These are phyloP conservation scores for Adelges cooleyi DNA, from an alignment of 1,140 invertebrate species.

Conservation along the genomic window DNA sequence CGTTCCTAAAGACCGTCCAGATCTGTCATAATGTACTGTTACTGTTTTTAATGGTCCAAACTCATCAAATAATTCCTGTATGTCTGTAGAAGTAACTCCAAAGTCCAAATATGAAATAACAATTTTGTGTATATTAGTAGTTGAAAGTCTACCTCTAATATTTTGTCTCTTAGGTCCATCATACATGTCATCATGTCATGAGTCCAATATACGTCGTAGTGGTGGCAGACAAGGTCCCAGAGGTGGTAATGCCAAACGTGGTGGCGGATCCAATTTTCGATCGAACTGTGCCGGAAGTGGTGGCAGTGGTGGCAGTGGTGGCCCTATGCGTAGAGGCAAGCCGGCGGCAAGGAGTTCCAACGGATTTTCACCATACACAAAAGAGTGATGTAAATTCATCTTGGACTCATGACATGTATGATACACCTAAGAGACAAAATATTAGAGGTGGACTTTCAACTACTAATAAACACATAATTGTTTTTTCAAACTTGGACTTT, in stretches of 20 bases:
- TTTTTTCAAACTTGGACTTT: constrained; percentile 93
- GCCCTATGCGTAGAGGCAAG: constrained; percentile 42
- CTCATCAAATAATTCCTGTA: constrained; percentile 90
- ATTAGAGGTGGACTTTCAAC: constrained; percentile 40
- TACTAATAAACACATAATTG: constrained; percentile 63
- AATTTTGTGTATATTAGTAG: constrained; percentile 62
- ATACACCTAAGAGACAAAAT: constrained; percentile 42
- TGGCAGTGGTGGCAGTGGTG: constrained; percentile 43
- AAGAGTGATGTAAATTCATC: constrained; percentile 82
- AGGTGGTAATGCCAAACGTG: background rate
- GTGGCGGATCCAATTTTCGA: constrained; percentile 12
- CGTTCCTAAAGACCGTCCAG: constrained; percentile 87
- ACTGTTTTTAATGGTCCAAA: constrained; percentile 89
- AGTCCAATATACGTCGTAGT: constrained; percentile 62
- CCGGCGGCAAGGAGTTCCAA: constrained; percentile 33
- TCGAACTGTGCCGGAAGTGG: background rate
- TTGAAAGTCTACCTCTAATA: constrained; percentile 40
- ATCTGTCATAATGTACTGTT: constrained; percentile 92
- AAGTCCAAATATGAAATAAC: constrained; percentile 92
- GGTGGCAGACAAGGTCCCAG: constrained; percentile 1
- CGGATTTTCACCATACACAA: constrained; percentile 34
- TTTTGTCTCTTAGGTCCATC: constrained; percentile 45
- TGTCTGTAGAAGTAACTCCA: constrained; percentile 90
- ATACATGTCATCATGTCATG: constrained; percentile 93
- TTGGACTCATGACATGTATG: constrained; percentile 94